A percentile compares a stretch with the other conserved stretches of the same genome.
Conservation (phyloP, 2,113 vertebrate species). For the Rhinolophus ferrumequinum region DNA sequence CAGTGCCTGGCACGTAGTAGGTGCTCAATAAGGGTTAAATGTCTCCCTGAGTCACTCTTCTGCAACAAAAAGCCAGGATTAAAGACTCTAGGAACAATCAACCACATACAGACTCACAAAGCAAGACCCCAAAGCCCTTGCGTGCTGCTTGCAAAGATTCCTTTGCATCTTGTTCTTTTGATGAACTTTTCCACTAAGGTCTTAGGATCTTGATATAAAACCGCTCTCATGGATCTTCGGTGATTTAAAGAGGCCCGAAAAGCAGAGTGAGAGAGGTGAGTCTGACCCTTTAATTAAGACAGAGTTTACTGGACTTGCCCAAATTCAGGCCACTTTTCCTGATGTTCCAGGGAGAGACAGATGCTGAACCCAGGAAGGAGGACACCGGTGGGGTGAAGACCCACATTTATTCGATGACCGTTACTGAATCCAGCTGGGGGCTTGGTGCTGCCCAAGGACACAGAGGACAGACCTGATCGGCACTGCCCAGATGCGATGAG, state of each 20-base stretch:
- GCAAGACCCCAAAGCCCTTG: rapidly evolving
- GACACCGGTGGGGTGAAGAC: neutral
- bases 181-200: neutral
- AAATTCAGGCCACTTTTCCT: neutral
- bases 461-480: neutral
- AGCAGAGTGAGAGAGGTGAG: neutral
- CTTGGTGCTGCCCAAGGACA: neutral
- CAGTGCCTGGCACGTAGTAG: neutral
- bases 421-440: neutral
- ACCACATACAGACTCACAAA: rapidly evolving
- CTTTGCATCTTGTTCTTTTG: neutral
- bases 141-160: neutral
- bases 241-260: neutral
- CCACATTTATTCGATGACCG: rapidly evolving
- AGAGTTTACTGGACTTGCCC: neutral
- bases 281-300: neutral
- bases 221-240: neutral
- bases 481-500: neutral
- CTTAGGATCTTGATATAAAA: neutral
- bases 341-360: neutral
- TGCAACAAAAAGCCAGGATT: neutral
- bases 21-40: neutral
- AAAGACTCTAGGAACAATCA: neutral
- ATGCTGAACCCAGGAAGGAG: neutral
- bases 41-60: neutral